phyloP scores from a whole-genome alignment of 2,113 vertebrate species.

The Tragelaphus strepsiceros region DNA sequence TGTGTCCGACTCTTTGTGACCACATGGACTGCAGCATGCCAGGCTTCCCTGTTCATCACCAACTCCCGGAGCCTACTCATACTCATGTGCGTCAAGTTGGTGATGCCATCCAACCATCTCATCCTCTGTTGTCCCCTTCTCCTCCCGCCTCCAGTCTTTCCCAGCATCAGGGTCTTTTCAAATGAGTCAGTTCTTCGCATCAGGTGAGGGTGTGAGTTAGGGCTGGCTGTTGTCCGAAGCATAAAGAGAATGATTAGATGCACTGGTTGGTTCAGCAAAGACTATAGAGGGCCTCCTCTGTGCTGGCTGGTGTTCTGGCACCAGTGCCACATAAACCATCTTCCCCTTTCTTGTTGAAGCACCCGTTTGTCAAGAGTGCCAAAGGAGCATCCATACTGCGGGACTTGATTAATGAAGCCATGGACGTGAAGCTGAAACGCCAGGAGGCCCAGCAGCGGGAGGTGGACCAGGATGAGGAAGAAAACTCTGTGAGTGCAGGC shows the following conservation, averaged over 20 bases:
- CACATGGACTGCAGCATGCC: fast-evolving
- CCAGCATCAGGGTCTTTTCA: not conserved
- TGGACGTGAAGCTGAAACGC: slow-evolving; percentile 93
- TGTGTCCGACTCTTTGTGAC: not conserved
- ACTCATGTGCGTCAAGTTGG: not conserved
- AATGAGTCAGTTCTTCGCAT: not conserved
- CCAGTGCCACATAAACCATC: not conserved
- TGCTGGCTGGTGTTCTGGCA: not conserved
- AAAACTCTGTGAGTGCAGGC: slow-evolving; percentile 88
- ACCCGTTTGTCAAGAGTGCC: slow-evolving; percentile 90
- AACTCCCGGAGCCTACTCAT: not conserved
- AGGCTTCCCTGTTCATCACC: not conserved
- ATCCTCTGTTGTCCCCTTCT: not conserved
- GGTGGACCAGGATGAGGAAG: slow-evolving; percentile 90
- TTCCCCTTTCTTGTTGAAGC: slow-evolving; percentile 76
- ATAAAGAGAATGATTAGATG: not conserved
- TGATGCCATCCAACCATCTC: not conserved
- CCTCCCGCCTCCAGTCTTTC: not conserved
- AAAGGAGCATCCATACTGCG: slow-evolving; percentile 88
- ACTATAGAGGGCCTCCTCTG: not conserved
- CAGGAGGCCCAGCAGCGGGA: slow-evolving; percentile 90
- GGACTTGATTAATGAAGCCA: slow-evolving; percentile 91
- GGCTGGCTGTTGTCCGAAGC: not conserved
- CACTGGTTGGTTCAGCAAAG: not conserved
- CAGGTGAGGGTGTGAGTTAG: not conserved